Evolutionary conservation across 92 coral and sea anemone genomes (phyloP).

Genomic region (Heteractis magnifica): DNA sequence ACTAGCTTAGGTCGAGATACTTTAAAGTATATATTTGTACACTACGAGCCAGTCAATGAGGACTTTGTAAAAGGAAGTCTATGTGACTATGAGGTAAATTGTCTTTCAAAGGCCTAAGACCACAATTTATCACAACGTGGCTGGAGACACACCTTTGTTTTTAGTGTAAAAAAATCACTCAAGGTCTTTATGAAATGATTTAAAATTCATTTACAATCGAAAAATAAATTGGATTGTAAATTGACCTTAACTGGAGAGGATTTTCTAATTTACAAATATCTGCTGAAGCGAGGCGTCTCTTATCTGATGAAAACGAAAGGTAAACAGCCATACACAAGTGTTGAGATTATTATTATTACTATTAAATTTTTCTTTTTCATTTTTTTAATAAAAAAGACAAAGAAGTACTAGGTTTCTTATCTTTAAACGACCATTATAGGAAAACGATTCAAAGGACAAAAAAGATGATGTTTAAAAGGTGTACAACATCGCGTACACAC

Average conservation of each 20-base stretch:
- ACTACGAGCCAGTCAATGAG: neutral
- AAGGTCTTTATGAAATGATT: slow-evolving; percentile 2
- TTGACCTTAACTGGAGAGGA: neutral
- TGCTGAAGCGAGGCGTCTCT: neutral
- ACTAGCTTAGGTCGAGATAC: neutral
- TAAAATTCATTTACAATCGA: slow-evolving; percentile 4
- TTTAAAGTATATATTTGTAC: slow-evolving; percentile 1
- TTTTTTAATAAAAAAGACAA: neutral
- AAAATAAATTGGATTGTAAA: neutral
- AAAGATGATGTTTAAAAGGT: neutral
- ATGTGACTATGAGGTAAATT: neutral
- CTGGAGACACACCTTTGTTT: neutral
- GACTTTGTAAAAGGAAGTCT: neutral
- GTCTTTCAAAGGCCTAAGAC: neutral
- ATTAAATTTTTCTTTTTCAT: neutral
- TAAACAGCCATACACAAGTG: neutral
- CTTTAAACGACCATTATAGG: neutral
- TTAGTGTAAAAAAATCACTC: neutral
- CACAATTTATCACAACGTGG: neutral
- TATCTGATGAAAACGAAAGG: slow-evolving; percentile 17
- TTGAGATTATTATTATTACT: neutral
- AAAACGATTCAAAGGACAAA: neutral
- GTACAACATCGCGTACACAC: neutral
- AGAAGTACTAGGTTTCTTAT: neutral
- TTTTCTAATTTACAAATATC: slow-evolving; percentile 1